Evolutionary conservation across 2,113 vertebrate genomes (phyloP).

Genomic region (Strix aluco): DNA sequence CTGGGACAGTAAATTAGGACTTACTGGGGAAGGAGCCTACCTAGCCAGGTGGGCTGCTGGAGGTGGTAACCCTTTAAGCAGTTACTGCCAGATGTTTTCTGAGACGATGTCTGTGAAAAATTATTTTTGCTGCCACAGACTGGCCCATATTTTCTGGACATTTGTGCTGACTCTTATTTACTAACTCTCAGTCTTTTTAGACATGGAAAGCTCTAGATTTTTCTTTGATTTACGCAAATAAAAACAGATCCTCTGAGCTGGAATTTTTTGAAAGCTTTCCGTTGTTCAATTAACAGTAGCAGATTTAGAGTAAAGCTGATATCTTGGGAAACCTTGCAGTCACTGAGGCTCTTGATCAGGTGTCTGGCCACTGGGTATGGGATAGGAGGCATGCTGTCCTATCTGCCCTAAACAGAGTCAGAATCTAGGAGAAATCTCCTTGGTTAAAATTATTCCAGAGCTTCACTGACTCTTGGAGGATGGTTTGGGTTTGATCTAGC

Average conservation of each 20-base stretch:
- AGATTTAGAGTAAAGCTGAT: neutral
- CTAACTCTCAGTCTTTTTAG: neutral
- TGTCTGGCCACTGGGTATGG: neutral
- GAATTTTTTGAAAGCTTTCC: neutral
- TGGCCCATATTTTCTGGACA: neutral
- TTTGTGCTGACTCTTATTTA: neutral
- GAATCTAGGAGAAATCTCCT: neutral
- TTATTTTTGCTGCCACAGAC: neutral
- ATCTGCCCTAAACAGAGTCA: neutral
- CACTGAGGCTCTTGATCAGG: neutral
- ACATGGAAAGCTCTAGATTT: neutral
- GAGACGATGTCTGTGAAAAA: neutral
- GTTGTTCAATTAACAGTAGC: neutral
- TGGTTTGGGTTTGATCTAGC: neutral
- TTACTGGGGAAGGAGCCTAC: neutral
- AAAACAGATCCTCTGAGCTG: neutral
- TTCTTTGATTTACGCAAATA: neutral
- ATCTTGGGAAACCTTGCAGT: neutral
- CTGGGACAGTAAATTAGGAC: neutral
- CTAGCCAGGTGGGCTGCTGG: neutral
- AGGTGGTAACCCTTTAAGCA: neutral
- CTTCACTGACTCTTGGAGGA: neutral
- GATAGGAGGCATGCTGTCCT: neutral
- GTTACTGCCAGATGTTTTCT: neutral
- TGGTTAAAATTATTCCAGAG: neutral